These are phyloP conservation scores for Drosophila multiciliata DNA, from an alignment of 2,888 invertebrate genomes.

Conservation along the genomic window DNA sequence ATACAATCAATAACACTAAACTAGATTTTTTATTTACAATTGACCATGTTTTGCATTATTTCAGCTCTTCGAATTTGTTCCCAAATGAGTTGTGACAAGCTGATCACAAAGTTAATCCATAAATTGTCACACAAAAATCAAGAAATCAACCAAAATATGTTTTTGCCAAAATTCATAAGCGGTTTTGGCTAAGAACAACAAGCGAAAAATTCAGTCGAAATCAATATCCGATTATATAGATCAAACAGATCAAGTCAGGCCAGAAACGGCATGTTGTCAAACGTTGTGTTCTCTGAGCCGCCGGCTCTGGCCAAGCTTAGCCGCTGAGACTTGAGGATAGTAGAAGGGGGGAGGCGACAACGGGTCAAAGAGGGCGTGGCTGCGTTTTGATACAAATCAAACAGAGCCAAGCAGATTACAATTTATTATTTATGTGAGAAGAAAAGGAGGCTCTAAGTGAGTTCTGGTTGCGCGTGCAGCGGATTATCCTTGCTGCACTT, in stretches of 20 bases:
- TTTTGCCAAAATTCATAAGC: conserved; percentile 61
- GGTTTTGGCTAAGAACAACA: conserved; percentile 25
- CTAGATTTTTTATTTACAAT: no score
- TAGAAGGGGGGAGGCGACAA: not conserved
- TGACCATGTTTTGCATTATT: not conserved
- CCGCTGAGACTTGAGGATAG: conserved; percentile 13
- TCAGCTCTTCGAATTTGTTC: conserved; percentile 14
- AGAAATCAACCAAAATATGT: conserved; percentile 82
- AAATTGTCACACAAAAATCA: conserved; percentile 77
- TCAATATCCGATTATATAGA: conserved; percentile 81
- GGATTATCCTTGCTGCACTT: conserved; percentile 75
- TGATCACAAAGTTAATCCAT: conserved; percentile 72
- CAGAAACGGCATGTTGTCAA: conserved; percentile 77
- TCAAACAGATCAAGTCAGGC: conserved; percentile 63
- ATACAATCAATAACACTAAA: not conserved
- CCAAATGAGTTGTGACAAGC: conserved; percentile 43
- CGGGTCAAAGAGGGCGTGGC: conserved; percentile 70
- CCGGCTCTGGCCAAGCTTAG: conserved; percentile 60
- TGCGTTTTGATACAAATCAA: conserved; percentile 78
- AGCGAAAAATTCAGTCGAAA: conserved; percentile 67
- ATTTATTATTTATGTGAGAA: conserved; percentile 74
- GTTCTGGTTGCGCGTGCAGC: conserved; percentile 65
- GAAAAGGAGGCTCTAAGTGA: conserved; percentile 41
- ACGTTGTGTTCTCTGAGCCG: conserved; percentile 71
- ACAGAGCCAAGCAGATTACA: conserved; percentile 73